Evolutionary conservation across 2,113 vertebrate genomes (phyloP), one percentile per base, ranked within the genome.

Genomic region (Sylvilagus bachmani): DNA sequence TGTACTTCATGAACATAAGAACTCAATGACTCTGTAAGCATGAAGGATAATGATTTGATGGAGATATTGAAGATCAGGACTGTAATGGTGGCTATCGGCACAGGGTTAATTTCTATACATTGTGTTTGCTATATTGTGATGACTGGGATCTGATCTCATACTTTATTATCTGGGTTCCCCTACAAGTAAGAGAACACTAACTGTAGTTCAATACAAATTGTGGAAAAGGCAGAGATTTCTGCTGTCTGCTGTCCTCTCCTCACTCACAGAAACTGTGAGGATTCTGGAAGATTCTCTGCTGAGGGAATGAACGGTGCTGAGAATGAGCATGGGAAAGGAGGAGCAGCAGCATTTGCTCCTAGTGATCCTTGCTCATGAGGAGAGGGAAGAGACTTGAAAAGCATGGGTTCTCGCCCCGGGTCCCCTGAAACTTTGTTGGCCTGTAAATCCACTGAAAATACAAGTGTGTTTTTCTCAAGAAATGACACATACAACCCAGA

Each of bases 171-270:
- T 84, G n/a, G 7, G 14, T 67, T 31, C 29, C 16, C 75, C 44
- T 78, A 24, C 4, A 44, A 36, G 7, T 17, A 81, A 90, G 61
- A 58, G 22, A 82, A 58, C 55, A 58, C 14, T 29, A 51, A 53
- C 51, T 55, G 25, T 8, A 73, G n/a, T 80, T 49, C 27, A 86
- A 36, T 25, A 24, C 14, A 61, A 77, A 61, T 5, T 89, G 22
- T 78, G 38, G 16, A 62, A 87, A 64, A 85, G n/a, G 16, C 55
- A 84, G 58, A 81, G 9, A 12, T 88, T 93, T 90, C 55, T 73
- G 24, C 36, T 71, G 75, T 86, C 55, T 36, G 2, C 3, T 21
- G 49, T 53, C 11, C 13, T 17, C 5, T 67, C 27, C 70, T 62
- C 22, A 31, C 7, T 86, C 53, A 51, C n/a, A 1, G 11, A 55